These are phyloP conservation scores for Ochropleura plecta DNA, from an alignment of 2,888 invertebrate species.

Conservation along the genomic window DNA sequence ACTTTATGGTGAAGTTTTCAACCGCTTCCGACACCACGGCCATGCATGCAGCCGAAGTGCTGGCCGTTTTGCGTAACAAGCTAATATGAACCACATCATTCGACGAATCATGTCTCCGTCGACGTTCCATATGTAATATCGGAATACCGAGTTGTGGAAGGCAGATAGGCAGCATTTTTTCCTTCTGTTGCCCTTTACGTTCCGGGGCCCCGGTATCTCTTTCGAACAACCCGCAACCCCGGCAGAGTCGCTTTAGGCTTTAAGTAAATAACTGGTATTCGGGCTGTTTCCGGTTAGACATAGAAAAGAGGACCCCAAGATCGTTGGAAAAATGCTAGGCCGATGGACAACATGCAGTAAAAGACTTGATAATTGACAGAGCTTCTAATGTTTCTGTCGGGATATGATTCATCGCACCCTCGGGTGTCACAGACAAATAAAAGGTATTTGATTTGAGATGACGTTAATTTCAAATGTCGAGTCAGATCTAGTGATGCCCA, in stretches of 20 bases:
- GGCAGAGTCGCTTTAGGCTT: too few species aligned
- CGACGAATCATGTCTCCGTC: too few species aligned
- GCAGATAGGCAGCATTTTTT: not conserved
- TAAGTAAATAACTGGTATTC: not conserved
- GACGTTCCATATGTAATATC: not conserved
- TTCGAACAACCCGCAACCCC: too few species aligned
- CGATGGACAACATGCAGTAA: too few species aligned
- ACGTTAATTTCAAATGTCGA: not conserved
- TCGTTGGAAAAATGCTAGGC: too few species aligned
- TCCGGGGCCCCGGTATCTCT: too few species aligned
- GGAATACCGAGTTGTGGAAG: not conserved
- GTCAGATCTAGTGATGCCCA: not conserved
- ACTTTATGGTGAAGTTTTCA: too few species aligned
- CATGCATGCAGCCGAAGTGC: too few species aligned
- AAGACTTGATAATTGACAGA: not conserved
- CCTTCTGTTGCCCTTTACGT: too few species aligned
- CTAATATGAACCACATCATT: too few species aligned
- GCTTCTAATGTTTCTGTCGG: not conserved
- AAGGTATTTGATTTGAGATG: slow-evolving; percentile 25
- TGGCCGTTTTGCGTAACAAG: too few species aligned
- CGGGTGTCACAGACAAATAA: slow-evolving; percentile 3
- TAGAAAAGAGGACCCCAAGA: not conserved
- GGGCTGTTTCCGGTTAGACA: not conserved
- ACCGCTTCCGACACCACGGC: too few species aligned
- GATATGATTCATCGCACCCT: slow-evolving; percentile 5